Evolutionary conservation across 64 coral and sea anemone genomes (phyloP), one percentile per base, ranked within the genome.

Genomic region (Dendronephthya gigantea): DNA sequence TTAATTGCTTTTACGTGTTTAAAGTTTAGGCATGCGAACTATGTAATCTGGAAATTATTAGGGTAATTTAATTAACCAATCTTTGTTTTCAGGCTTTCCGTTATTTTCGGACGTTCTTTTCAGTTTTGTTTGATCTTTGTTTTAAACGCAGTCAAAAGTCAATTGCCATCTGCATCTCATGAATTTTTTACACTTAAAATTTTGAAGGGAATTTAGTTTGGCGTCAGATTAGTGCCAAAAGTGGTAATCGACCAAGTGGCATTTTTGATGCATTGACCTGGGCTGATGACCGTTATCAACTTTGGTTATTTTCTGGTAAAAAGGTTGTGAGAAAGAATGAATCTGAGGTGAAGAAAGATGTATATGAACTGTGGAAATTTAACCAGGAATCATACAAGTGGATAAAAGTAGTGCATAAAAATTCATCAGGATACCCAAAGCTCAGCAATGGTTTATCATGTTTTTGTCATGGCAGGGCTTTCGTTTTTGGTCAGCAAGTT

Each of bases 251-350:
- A 39, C 95, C 92, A 39, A 56, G 37, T 37, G 45, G 19, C 1
- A 83, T 89, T 3, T 88, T 89, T 59, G 82, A 81, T 58, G 81
- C 87, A 40, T 81, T 87, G 69, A 83, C 89, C 5, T 98, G 95
- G 95, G 30, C 59, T n/a, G 82, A 88, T 86, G 50, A 85, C 19
- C 76, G 83, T 16, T 86, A 87, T 35, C 23, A 89, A 41, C 81
- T 98, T 49, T 93, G 93, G 72, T 83, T 98, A 88, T 98, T 88
- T 86, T 92, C 92, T 68, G 95, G 95, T 48, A 51, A 90, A 66
- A 88, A 48, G 0, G 48, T 17, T 66, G 32, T 35, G 36, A 83
- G 68, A 23, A 83, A 48, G 49, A 83, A 88, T 62, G 88, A 12
- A 34, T 79, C 72, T 0, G 36, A 79, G 14, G 3, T 17, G 11